phyloP scores from a whole-genome alignment of 2,888 invertebrate genomes.

The Polydrusus tereticollis region DNA sequence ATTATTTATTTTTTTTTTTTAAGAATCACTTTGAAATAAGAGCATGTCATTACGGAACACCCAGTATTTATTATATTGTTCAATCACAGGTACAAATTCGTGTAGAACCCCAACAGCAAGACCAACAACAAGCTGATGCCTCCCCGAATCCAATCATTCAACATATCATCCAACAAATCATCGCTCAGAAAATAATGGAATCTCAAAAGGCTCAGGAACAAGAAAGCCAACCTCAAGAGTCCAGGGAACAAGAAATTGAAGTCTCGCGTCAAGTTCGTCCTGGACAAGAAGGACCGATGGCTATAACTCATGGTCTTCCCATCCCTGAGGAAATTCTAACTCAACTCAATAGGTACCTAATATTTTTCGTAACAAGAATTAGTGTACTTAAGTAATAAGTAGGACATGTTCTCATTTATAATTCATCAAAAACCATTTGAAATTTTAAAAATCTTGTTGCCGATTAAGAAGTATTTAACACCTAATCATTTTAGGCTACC shows the following conservation, averaged over 20 bases:
- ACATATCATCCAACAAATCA: conserved; percentile 67
- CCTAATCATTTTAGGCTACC: conserved; percentile 57
- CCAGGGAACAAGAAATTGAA: conserved; percentile 18
- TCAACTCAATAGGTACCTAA: conserved; percentile 62
- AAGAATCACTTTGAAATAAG: too few relatives aligned
- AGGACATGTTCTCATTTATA: too few relatives aligned
- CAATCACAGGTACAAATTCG: conserved; percentile 42
- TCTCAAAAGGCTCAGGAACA: conserved; percentile 57
- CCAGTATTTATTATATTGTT: background rate
- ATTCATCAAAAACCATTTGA: too few relatives aligned
- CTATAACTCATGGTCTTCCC: conserved; percentile 58
- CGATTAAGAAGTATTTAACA: too few relatives aligned
- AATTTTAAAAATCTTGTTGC: too few relatives aligned
- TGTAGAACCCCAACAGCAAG: conserved; percentile 55
- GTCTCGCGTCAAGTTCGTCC: conserved; percentile 14
- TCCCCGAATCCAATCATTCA: conserved; percentile 67
- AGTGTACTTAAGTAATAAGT: background rate
- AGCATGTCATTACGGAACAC: too few relatives aligned
- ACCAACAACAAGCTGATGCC: conserved; percentile 55
- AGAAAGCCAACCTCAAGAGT: conserved; percentile 52
- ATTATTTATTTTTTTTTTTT: too few relatives aligned
- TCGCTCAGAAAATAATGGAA: conserved; percentile 65
- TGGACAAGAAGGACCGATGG: conserved; percentile 30
- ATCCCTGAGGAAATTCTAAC: conserved; percentile 67
- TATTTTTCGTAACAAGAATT: background rate